These are phyloP conservation scores for Heteromyza rotundicornis DNA, from an alignment of 2,888 invertebrate genomes.

Conservation along the genomic window DNA sequence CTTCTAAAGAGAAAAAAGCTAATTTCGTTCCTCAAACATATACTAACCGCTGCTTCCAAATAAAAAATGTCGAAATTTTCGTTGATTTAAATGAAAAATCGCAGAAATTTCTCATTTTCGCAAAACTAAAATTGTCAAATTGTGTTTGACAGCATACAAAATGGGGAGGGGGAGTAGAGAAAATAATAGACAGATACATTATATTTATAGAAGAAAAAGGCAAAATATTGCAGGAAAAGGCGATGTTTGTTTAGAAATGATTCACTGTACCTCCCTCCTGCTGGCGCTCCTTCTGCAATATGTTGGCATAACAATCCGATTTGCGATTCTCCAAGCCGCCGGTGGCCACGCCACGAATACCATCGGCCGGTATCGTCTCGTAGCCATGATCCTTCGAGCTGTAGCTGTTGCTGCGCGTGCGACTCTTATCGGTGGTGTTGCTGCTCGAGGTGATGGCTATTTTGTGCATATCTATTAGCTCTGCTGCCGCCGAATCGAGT, in stretches of 20 bases:
- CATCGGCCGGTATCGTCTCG: constrained; percentile 65
- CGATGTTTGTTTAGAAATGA: constrained; percentile 9
- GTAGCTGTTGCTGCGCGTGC: constrained; percentile 61
- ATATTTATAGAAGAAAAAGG: constrained; percentile 14
- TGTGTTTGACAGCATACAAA: constrained; percentile 20
- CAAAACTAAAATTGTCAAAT: constrained; percentile 51
- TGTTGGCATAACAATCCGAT: constrained; percentile 60
- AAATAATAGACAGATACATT: constrained; percentile 34
- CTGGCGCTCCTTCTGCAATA: constrained; percentile 58
- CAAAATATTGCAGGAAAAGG: neutral
- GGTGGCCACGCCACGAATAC: constrained; percentile 31
- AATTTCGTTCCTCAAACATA: constrained; percentile 13
- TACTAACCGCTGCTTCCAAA: constrained; percentile 59
- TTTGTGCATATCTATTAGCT: constrained; percentile 41
- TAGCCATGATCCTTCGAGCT: constrained; percentile 69
- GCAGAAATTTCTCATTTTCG: constrained; percentile 55
- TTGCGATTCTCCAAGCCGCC: constrained; percentile 55
- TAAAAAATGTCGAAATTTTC: constrained; percentile 51
- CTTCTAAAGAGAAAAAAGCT: neutral
- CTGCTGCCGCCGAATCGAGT: constrained; percentile 48
- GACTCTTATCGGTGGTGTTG: constrained; percentile 62
- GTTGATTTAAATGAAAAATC: constrained; percentile 46
- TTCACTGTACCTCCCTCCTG: constrained; percentile 53
- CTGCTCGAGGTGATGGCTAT: constrained; percentile 7
- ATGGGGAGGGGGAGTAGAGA: constrained; percentile 28